Evolutionary conservation across 2,797 vertebrate genomes (phyloP).

Genomic region (Limosa lapponica): DNA sequence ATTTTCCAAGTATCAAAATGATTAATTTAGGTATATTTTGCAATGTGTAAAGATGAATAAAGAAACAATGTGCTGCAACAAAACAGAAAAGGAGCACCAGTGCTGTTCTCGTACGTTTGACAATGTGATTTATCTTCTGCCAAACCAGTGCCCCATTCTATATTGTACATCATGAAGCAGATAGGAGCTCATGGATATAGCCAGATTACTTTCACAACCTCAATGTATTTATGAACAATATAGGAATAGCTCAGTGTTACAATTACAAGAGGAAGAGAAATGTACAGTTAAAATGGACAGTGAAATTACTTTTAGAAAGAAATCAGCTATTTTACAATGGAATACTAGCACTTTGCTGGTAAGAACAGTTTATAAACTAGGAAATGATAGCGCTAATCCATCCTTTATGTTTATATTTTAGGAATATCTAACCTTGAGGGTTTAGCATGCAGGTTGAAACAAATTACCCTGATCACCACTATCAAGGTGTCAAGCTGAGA

Average conservation of each 20-base stretch:
- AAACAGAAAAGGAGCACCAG: background rate
- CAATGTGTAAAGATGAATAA: background rate
- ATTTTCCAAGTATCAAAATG: background rate
- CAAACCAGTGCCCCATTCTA: background rate
- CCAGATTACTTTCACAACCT: background rate
- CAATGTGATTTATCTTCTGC: background rate
- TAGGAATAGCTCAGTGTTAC: background rate
- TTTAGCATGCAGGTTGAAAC: slow-evolving; percentile 43
- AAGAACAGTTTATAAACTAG: slow-evolving; percentile 1
- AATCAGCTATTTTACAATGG: background rate
- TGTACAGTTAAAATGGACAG: background rate
- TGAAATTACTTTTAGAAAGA: background rate
- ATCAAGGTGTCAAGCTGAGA: slow-evolving; percentile 59
- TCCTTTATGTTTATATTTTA: slow-evolving; percentile 40
- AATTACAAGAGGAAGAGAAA: background rate
- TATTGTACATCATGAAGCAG: background rate
- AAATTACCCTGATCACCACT: slow-evolving; percentile 65
- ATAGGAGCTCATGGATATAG: background rate
- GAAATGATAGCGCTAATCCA: slow-evolving; percentile 3
- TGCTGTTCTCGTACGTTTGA: background rate
- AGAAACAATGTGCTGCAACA: background rate
- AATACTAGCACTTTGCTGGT: background rate
- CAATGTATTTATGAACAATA: background rate
- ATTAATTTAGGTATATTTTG: background rate
- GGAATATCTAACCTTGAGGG: slow-evolving; percentile 49